These are phyloP conservation scores for Gymnocephalus cernua DNA, from an alignment of 2,113 vertebrate species.

Conservation along the genomic window DNA sequence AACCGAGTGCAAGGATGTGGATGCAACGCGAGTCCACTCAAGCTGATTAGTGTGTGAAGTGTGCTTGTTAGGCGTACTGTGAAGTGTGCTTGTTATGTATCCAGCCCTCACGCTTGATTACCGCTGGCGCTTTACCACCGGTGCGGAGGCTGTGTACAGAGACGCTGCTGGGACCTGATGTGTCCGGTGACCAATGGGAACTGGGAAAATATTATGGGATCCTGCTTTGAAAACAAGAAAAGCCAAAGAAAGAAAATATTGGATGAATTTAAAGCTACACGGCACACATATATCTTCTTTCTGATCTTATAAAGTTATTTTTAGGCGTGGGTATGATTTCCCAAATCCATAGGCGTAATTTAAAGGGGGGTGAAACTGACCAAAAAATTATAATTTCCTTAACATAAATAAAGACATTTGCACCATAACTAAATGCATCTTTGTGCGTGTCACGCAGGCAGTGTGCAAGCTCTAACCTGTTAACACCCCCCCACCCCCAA, in stretches of 20 bases:
- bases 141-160: slow-evolving; percentile 34
- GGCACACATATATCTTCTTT: background rate
- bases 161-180: slow-evolving; percentile 50
- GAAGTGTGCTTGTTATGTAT: slow-evolving; percentile 72
- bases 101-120: slow-evolving; percentile 70
- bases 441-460: no score
- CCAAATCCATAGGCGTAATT: no score
- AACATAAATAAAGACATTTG: no score
- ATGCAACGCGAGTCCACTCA: slow-evolving; percentile 62
- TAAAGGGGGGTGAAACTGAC: no score
- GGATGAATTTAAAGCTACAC: background rate
- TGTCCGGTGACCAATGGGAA: slow-evolving; percentile 55
- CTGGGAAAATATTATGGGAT: slow-evolving; percentile 18
- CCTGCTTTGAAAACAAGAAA: slow-evolving; percentile 43
- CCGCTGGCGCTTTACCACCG: slow-evolving; percentile 42
- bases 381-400: no score
- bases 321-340: no score
- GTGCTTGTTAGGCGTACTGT: slow-evolving; percentile 72
- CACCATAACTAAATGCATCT: no score
- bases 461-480: no score
- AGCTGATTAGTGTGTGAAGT: slow-evolving; percentile 79
- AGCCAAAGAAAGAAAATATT: background rate
- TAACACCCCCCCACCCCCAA: no score
- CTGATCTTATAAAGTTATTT: no score
- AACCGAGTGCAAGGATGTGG: slow-evolving; percentile 39